phyloP scores from a whole-genome alignment of 2,113 vertebrate genomes.

The Myiopsitta monachus region DNA sequence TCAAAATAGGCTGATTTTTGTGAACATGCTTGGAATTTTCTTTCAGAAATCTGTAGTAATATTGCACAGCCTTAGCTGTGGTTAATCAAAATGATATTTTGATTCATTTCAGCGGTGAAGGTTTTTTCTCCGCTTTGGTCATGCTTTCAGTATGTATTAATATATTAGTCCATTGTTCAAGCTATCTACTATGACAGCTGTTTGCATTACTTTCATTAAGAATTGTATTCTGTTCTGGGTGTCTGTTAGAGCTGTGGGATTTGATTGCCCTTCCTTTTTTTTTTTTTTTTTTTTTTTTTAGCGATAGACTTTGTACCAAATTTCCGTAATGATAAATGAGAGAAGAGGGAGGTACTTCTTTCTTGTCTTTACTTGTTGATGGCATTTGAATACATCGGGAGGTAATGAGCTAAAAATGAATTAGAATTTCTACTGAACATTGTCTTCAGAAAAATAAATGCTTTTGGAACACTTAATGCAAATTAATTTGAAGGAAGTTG shows the following conservation, averaged over 20 bases:
- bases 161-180: neutral
- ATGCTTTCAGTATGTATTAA: constrained; percentile 22
- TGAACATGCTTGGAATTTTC: constrained; percentile 46
- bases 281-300: neutral
- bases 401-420: constrained; percentile 41
- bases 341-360: neutral
- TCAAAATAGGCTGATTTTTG: constrained; percentile 53
- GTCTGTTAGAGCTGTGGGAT: neutral
- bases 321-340: neutral
- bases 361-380: neutral
- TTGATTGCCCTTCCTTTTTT: neutral
- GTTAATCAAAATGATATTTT: constrained; percentile 5
- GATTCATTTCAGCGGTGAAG: neutral
- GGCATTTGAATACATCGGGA: neutral
- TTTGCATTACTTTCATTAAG: constrained; percentile 10
- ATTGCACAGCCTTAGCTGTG: neutral
- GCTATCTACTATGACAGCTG: neutral
- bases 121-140: neutral
- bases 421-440: neutral
- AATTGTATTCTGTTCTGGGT: neutral
- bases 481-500: neutral
- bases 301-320: neutral
- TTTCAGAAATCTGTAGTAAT: constrained; percentile 22
- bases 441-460: constrained; percentile 15
- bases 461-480: neutral